A percentile compares a stretch with the other conserved stretches of the same genome.
Conservation (phyloP, 2,888 invertebrate genomes). For the Marasmarcha lunaedactyla region DNA sequence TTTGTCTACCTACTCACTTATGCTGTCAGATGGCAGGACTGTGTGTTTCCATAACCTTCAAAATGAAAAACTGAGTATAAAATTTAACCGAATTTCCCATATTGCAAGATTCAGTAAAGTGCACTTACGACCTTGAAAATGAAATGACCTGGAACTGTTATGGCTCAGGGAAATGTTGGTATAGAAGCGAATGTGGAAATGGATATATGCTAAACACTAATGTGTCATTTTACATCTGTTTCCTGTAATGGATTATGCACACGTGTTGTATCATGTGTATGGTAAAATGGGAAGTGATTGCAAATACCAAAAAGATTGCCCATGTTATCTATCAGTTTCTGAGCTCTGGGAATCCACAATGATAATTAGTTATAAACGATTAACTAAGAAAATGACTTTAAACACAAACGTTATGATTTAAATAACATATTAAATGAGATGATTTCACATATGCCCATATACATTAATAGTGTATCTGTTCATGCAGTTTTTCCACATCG, state of each 20-base stretch:
- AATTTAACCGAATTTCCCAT: not conserved
- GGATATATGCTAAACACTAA: not conserved
- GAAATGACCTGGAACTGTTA: constrained; percentile 1
- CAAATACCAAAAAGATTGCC: no score
- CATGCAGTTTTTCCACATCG: no score
- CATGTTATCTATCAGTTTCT: no score
- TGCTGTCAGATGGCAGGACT: not conserved
- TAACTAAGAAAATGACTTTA: no score
- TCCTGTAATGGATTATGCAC: constrained; percentile 4
- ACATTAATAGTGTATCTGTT: no score
- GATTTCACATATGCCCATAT: no score
- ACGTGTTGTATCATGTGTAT: constrained; percentile 7
- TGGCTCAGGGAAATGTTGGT: constrained; percentile 7
- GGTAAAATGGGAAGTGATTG: constrained; percentile 5
- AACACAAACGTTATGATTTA: no score
- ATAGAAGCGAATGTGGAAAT: not conserved
- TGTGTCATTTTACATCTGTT: constrained; percentile 4
- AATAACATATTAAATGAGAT: no score
- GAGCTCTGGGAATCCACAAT: no score
- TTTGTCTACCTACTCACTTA: constrained; percentile 5
- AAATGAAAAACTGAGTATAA: constrained; percentile 1
- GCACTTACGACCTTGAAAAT: not conserved
- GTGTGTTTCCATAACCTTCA: constrained; percentile 7
- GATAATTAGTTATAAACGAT: no score
- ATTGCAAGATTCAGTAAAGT: not conserved